Evolutionary conservation across 2,888 invertebrate species (phyloP).

Genomic region (Hypena proboscidalis): DNA sequence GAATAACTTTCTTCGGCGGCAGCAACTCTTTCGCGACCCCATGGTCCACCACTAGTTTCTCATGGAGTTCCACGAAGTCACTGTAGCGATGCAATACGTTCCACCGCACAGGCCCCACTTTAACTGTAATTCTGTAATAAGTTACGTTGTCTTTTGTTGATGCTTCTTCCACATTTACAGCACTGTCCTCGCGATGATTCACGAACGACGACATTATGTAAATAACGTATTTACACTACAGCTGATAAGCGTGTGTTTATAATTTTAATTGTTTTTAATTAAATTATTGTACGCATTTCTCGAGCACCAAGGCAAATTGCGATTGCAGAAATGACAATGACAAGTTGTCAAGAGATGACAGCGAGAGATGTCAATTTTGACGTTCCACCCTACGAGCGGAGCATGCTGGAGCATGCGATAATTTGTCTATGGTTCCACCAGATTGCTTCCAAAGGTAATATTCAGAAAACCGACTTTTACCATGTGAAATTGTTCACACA

Average conservation of each 20-base stretch:
- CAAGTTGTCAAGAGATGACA: no score
- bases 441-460: no score
- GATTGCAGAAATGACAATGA: neutral
- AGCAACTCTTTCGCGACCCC: slow-evolving; percentile 93
- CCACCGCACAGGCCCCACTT: slow-evolving; percentile 91
- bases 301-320: slow-evolving; percentile 8
- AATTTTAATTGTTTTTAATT: slow-evolving; percentile 17
- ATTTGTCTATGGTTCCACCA: no score
- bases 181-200: slow-evolving; percentile 87
- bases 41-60: slow-evolving; percentile 91
- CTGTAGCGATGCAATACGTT: slow-evolving; percentile 94
- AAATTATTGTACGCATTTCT: slow-evolving; percentile 21
- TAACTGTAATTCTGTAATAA: slow-evolving; percentile 89
- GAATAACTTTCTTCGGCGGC: slow-evolving; percentile 96
- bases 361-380: no score
- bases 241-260: slow-evolving; percentile 14
- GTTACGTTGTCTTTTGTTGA: slow-evolving; percentile 88
- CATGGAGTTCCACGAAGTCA: slow-evolving; percentile 95
- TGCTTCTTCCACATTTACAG: slow-evolving; percentile 87
- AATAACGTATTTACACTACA: slow-evolving; percentile 12
- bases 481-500: slow-evolving; percentile 1
- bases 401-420: no score
- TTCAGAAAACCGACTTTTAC: no score
- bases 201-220: slow-evolving; percentile 90
- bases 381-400: no score